Base-by-base conservation (phyloP, 1,140 invertebrate species). In the Ceratosolen solmsi region DNA sequence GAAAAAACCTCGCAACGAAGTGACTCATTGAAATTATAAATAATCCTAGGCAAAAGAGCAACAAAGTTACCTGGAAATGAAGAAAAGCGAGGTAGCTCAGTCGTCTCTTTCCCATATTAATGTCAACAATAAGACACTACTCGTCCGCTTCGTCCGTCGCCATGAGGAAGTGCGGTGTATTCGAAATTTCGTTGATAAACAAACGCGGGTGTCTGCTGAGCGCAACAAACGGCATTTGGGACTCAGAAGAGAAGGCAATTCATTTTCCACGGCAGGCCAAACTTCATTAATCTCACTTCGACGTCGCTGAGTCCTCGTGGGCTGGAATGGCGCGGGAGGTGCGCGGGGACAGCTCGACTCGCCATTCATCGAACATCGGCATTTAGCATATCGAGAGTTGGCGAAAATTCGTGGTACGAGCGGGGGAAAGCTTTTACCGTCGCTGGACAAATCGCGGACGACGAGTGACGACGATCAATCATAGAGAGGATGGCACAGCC, bases 381-480 rank as follows among this genome's bases (percentile, higher is more conserved):
- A 1, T 22, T 38, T 38, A 17, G 8, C 17, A 9, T 17, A 38
- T 36, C 15, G 17, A 7, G 63, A 20, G 36, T n/a, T 38, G 33
- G 36, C 63, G 63, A 38, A 68, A 68, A 38, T 68, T 68, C 36
- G 8, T 11, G 20, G 20, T 38, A n/a, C 65, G 33, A 36, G 36
- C 2, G 27, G 25, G 25, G 13, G 13, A 30, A 27, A 0, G 54
- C 54, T 56, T 4, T 56, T 20, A n/a, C 54, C 58, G 33, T 11
- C 58, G 20, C 25, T 22, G 27, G 25, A 77, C 17, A 25, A 63
- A 54, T 7, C 30, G n/a, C n/a, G n/a, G n/a, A n/a, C n/a, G 60
- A 63, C 8, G 25, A 63, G 78, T 22, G 77, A 38, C 25, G n/a
- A n/a, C 46, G 38, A 41, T 77, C 80, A 73, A 76, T 76, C 74